Evolutionary conservation across 2,797 vertebrate species (phyloP), one percentile per base, ranked within the genome.

Genomic region (Anolis apletophallus): DNA sequence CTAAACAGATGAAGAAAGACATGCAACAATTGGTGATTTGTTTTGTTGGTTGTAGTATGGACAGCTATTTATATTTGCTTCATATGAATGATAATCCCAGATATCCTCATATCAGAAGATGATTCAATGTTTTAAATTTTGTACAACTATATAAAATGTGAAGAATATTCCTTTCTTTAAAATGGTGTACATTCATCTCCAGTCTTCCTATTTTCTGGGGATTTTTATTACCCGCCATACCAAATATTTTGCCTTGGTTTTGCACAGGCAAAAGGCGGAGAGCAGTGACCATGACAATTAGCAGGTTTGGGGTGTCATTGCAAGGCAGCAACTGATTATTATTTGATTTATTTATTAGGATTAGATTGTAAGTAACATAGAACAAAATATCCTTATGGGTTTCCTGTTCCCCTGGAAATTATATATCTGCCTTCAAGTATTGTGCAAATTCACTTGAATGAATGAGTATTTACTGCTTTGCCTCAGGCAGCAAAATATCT

Each of bases 1-100:
- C 71, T 86, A 75, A 67, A 26, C 23, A 32, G 79, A 52, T 73
- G 26, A 86, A 54, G 55, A 68, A 85, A 85, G 54, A 72, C 32
- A 29, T 16, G 59, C 59, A 74, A 68, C 12, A 55, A n/a, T 85
- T 23, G n/a, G 19, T 55, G 32, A 23, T 40, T 40, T 72, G 81
- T 76, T 17, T 59, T 61, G 26, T 3, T 71, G 29, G 7, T 71
- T 13, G 26, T 26, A 5, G 57, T 55, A 2, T 10, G 12, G 61
- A 54, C 32, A 57, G 11, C 21, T 74, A 14, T 71, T 52, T 21
- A 9, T 54, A 36, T 10, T 68, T 85, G 40, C 7, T 54, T 52
- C 16, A 21, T 5, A 36, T 54, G 32, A 74, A 13, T n/a, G 36
- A 72, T 81, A 74, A 32, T 79, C 32, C 23, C 3, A 14, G 26